phyloP scores from a whole-genome alignment of 2,797 vertebrate species.

The Bucorvus abyssinicus region DNA sequence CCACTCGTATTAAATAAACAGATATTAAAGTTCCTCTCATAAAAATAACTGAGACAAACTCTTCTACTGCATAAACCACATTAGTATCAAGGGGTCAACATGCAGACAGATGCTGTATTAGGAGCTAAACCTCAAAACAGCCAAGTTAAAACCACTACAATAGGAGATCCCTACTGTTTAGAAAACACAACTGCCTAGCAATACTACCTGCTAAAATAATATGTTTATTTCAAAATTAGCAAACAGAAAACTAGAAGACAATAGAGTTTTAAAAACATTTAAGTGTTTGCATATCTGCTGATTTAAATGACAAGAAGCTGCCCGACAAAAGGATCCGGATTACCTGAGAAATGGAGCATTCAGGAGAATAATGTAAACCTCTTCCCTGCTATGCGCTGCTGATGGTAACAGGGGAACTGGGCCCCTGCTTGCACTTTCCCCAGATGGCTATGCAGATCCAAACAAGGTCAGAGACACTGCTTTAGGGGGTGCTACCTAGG shows the following conservation, averaged over 20 bases:
- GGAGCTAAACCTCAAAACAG: neutral
- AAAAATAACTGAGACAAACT: neutral
- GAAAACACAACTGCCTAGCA: neutral
- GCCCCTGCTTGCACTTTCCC: neutral
- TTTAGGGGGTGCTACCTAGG: neutral
- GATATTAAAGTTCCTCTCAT: neutral
- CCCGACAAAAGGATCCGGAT: neutral
- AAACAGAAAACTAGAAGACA: neutral
- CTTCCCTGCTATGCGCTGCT: neutral
- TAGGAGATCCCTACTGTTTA: neutral
- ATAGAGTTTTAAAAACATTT: neutral
- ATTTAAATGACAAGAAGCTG: slow-evolving; percentile 19
- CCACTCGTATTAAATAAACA: neutral
- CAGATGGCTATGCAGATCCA: neutral
- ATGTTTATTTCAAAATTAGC: slow-evolving; percentile 20
- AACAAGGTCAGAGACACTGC: neutral
- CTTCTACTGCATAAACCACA: neutral
- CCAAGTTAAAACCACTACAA: neutral
- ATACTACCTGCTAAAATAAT: neutral
- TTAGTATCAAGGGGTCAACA: neutral
- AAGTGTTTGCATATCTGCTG: neutral
- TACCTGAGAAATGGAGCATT: neutral
- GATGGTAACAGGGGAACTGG: neutral
- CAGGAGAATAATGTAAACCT: neutral
- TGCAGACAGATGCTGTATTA: neutral